Percentiles rank a stretch among this genome's conserved stretches.
These are phyloP conservation scores for Baccha elongata DNA, from an alignment of 2,888 invertebrate species.

Conservation along the genomic window DNA sequence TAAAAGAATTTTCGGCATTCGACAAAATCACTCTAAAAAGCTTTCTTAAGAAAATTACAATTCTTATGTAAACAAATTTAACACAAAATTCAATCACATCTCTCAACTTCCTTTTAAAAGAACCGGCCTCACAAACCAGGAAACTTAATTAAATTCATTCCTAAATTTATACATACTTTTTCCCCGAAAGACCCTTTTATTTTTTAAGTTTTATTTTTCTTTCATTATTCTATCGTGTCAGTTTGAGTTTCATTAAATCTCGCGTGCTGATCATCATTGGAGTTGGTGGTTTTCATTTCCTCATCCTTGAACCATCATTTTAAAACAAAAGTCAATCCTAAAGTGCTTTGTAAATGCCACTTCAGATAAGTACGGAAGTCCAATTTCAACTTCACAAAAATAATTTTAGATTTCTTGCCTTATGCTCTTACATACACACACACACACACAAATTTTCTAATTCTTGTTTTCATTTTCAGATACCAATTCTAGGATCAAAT, in stretches of 20 bases:
- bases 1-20: too few species aligned
- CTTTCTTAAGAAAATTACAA: too few species aligned
- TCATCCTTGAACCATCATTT: constrained; percentile 16
- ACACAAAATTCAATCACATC: neutral
- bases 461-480: constrained; percentile 76
- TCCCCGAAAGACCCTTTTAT: neutral
- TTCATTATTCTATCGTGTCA: neutral
- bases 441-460: neutral
- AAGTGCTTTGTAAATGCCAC: constrained; percentile 39
- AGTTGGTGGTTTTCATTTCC: constrained; percentile 28
- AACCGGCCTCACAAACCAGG: constrained; percentile 8
- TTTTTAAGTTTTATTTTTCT: constrained; percentile 4
- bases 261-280: constrained; percentile 24
- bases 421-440: neutral
- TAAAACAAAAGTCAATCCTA: constrained; percentile 31
- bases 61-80: too few species aligned
- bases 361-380: constrained; percentile 9
- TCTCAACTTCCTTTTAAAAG: constrained; percentile 12
- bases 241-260: constrained; percentile 27
- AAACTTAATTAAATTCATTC: constrained; percentile 31
- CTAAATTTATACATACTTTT: constrained; percentile 8
- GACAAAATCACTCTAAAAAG: too few species aligned
- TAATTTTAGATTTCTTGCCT: neutral
- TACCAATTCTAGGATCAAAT: constrained; percentile 78
- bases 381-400: constrained; percentile 2